Evolutionary conservation across 2,113 vertebrate species (phyloP).

Genomic region (Nematolebias whitei): DNA sequence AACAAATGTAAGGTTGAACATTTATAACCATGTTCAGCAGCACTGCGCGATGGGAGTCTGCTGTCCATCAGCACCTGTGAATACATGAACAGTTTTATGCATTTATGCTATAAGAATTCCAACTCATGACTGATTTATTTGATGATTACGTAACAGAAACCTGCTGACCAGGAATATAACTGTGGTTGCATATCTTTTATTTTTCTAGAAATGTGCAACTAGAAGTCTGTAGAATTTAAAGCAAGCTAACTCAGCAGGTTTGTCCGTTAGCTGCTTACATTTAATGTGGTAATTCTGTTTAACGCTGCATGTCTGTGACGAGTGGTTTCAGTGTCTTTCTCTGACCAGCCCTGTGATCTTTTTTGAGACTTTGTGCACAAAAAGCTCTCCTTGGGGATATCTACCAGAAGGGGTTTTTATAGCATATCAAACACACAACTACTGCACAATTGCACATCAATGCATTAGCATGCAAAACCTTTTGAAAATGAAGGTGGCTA

Average conservation of each 20-base stretch:
- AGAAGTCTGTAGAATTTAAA: neutral
- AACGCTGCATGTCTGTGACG: neutral
- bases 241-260: neutral
- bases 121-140: neutral
- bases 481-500: neutral
- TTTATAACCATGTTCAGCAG: slow-evolving; percentile 1
- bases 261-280: neutral
- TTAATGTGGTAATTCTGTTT: neutral
- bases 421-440: neutral
- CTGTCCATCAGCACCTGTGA: neutral
- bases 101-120: neutral
- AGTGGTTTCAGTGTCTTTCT: neutral
- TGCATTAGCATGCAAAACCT: neutral
- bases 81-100: neutral
- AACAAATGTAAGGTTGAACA: neutral
- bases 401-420: neutral
- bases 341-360: neutral
- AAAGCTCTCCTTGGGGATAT: neutral
- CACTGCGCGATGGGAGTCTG: slow-evolving; percentile 1
- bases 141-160: neutral
- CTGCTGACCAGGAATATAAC: neutral
- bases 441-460: neutral
- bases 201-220: neutral
- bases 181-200: neutral
- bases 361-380: slow-evolving; percentile 6